Evolutionary conservation across 92 coral and sea anemone genomes (phyloP), one percentile per base, ranked within the genome.

Genomic region (Actinernus sp.): DNA sequence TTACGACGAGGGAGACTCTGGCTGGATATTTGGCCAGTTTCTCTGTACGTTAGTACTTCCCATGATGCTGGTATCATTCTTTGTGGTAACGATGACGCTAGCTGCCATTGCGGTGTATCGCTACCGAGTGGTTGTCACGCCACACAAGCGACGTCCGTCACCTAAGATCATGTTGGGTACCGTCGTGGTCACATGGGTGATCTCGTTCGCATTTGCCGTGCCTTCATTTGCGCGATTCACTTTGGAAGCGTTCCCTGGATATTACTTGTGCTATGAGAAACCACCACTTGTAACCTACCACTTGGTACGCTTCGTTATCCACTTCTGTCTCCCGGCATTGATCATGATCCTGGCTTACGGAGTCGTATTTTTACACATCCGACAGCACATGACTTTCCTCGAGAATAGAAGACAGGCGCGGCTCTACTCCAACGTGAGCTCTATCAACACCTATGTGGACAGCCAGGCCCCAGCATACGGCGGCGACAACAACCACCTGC

Each of bases 21-120:
- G 26, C 2, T 66, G 62, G 75, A 9, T 18, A 41, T 49, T 57
- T 43, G 47, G 66, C 31, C 11, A 34, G 3, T 61, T 77, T 63
- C 12, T 22, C 10, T 83, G 89, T 60, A 50, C 44, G 22, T 9
- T 55, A 13, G 43, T 53, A 14, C 20, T 31, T 2, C 79, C 84
- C 2, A 16, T 65, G 0, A 49, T 27, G n/a, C 58, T 66, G 17
- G 20, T 83, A 20, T 40, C 79, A 0, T 16, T 61, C 9, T 38
- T 73, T 9, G 89, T 75, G 11, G 63, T 53, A 18, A 68, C 74
- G 0, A 33, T 23, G 29, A 75, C 84, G 6, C 40, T 83, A 46
- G 84, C 79, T 1, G 38, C 79, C 44, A 76, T 83, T 31, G 83
- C 89, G 13, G 26, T 83, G 22, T 68, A 76, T 19, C 79, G 89